Base-by-base conservation (phyloP, 2,113 vertebrate species). In the Hypocryptadius cinnamomeus region DNA sequence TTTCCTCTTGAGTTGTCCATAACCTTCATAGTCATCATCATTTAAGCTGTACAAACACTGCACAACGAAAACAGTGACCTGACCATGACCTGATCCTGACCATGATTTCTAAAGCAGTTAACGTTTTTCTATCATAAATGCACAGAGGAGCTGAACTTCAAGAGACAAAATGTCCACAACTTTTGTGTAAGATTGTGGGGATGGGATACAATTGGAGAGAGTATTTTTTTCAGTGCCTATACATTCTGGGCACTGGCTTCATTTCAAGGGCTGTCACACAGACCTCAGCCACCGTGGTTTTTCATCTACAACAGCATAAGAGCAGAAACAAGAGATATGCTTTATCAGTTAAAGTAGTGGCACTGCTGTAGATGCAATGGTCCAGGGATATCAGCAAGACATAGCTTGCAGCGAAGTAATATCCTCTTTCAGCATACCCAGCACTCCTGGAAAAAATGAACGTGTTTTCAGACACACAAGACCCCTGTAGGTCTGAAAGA, bases 301-400 rank as follows among this genome's bases (percentile, higher is more conserved):
- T 80, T 85, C 91, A 93, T 94, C 89, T 79, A 79, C 66, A 82
- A n/a, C 66, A 94, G 82, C 94, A 89, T 20, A 48, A 91, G 57
- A 88, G 35, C 90, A 95, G 56, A 92, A 92, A 80, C 33, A 70
- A 88, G 85, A 95, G 96, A 95, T 95, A 95, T 0, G 76, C 60
- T 64, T 95, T 96, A 94, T 95, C 95, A 88, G 83, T 92, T 94
- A 64, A 86, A 94, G 79, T 51, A 84, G 83, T 28, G 35, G 47
- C 56, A 78, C 76, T 88, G 82, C 11, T 90, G 64, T 13, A 90
- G 76, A 80, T 40, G 71, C 79, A 83, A 24, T 78, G 88, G 88
- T 80, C 51, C 17, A 23, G 51, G 71, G 85, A 77, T 94, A 96
- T 93, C 93, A 92, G 79, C 60, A 88, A 78, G 69, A 65, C 76